Percentiles rank a stretch among this genome's conserved stretches.
phyloP scores from a whole-genome alignment of 2,797 vertebrate species.

The Iguana delicatissima region DNA sequence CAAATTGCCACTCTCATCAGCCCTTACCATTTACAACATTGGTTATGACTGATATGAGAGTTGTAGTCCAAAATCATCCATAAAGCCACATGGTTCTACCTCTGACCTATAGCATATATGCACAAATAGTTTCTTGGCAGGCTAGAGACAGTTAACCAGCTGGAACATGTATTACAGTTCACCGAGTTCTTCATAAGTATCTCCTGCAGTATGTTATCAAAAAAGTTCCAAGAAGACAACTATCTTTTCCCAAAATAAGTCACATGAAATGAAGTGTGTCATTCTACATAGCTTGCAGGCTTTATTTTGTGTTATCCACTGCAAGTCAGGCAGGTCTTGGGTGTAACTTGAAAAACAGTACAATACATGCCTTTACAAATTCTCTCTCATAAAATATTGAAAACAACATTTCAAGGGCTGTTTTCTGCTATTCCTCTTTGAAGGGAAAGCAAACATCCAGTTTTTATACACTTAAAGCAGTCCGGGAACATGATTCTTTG shows the following conservation, averaged over 20 bases:
- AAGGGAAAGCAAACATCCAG: slow-evolving; percentile 33
- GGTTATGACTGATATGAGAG: too few relatives aligned
- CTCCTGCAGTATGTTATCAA: background rate
- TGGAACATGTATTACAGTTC: too few relatives aligned
- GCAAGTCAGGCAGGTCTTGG: background rate
- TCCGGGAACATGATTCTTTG: too few relatives aligned
- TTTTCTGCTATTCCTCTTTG: slow-evolving; percentile 38
- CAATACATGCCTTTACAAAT: background rate
- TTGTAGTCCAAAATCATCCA: too few relatives aligned
- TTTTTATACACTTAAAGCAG: slow-evolving; percentile 38
- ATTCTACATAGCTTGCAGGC: background rate
- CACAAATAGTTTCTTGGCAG: too few relatives aligned
- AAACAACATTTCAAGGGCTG: background rate
- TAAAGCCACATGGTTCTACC: too few relatives aligned
- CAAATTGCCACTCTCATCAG: too few relatives aligned
- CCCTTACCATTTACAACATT: too few relatives aligned
- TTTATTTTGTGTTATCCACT: background rate
- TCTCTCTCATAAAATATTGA: background rate
- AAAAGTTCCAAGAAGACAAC: too few relatives aligned
- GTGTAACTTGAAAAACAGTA: background rate
- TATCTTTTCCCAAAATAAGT: background rate
- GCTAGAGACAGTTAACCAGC: too few relatives aligned
- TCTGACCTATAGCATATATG: too few relatives aligned
- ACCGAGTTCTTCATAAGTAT: background rate
- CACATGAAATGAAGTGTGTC: background rate